Conservation (phyloP, 2,797 vertebrate genomes). For the Micropoecilia bifurca region DNA sequence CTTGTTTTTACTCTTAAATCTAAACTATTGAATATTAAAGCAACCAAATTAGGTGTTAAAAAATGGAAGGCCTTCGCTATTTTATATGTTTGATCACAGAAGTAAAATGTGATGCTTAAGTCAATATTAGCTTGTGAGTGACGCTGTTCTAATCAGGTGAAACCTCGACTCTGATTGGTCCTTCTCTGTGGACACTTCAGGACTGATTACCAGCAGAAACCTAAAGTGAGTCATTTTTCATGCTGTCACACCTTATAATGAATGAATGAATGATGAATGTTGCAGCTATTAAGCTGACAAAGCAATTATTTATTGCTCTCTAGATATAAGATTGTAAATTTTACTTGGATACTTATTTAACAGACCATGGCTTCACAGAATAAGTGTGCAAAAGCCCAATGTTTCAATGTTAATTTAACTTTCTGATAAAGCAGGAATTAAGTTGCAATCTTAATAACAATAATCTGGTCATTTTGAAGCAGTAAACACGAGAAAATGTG, state of each 20-base stretch:
- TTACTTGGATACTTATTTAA: not conserved
- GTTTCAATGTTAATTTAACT: not conserved
- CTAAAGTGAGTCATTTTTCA: not conserved
- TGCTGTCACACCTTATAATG: not conserved
- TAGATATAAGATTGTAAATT: not conserved
- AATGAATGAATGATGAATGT: not conserved
- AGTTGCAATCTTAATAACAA: not conserved
- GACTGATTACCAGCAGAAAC: not conserved
- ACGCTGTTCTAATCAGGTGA: not conserved
- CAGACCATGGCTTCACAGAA: not conserved
- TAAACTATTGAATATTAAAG: not conserved
- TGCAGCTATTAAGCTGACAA: not conserved
- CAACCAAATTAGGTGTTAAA: not conserved
- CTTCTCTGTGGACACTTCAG: not conserved
- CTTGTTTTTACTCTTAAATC: not conserved
- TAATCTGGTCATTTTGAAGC: not conserved
- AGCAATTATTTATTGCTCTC: not conserved
- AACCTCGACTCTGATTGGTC: not conserved
- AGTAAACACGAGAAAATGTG: not conserved
- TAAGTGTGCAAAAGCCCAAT: not conserved
- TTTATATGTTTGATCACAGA: not conserved
- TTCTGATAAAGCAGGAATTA: not conserved
- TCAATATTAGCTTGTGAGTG: constrained; percentile 20
- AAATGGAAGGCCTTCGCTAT: not conserved
- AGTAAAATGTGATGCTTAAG: not conserved